A percentile compares a stretch with the other conserved stretches of the same genome.
Conservation (phyloP, 2,113 vertebrate species). For the Pygoscelis adeliae region DNA sequence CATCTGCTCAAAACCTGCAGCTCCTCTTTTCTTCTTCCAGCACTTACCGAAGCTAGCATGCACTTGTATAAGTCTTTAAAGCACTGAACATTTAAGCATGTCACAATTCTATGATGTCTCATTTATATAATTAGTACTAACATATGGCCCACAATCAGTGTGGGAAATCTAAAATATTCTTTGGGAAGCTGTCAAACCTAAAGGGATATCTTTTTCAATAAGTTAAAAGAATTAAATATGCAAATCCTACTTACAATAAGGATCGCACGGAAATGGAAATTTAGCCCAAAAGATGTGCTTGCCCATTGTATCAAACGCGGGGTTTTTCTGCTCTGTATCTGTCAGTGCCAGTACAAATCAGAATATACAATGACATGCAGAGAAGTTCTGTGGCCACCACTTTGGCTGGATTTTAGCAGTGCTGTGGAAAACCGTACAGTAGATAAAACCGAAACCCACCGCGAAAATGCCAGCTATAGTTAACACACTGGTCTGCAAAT, state of each 20-base stretch:
- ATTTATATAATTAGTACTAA: constrained; percentile 86
- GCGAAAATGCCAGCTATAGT: background rate
- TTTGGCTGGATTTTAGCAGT: background rate
- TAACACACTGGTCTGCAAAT: background rate
- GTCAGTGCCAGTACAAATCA: constrained; percentile 45
- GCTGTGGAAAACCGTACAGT: background rate
- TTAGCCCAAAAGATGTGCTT: constrained; percentile 57
- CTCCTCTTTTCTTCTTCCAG: constrained; percentile 57
- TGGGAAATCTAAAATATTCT: constrained; percentile 80
- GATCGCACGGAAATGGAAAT: constrained; percentile 60
- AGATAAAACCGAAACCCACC: background rate
- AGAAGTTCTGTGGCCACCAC: background rate
- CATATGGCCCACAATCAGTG: constrained; percentile 83
- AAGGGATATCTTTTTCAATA: constrained; percentile 77
- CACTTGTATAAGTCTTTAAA: constrained; percentile 74
- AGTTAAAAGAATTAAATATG: constrained; percentile 71
- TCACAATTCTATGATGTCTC: constrained; percentile 80
- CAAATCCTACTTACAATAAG: constrained; percentile 69
- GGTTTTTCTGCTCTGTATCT: constrained; percentile 24
- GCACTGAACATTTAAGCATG: constrained; percentile 70
- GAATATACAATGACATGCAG: background rate
- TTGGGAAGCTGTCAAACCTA: constrained; percentile 79
- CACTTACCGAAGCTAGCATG: constrained; percentile 65
- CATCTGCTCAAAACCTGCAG: constrained; percentile 75
- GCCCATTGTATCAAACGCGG: constrained; percentile 34